Conservation (phyloP, 92 coral and sea anemone genomes). For the Desmophyllum pertusum region DNA sequence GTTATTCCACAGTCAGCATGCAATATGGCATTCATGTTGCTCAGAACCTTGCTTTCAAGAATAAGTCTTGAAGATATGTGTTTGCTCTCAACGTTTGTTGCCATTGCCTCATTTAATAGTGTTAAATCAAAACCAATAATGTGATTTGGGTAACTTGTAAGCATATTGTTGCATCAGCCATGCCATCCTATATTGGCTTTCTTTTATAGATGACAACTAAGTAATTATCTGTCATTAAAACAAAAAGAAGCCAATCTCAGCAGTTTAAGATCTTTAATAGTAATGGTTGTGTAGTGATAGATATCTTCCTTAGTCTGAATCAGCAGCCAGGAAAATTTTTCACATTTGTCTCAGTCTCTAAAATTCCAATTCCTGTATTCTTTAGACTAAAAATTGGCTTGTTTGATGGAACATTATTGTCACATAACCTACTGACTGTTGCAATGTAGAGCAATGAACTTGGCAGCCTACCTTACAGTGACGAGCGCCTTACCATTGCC, state of each 20-base stretch:
- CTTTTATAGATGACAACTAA: not conserved
- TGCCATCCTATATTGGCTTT: not conserved
- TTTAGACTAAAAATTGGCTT: not conserved
- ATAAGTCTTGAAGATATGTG: not conserved
- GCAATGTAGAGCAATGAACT: not conserved
- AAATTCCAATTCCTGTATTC: not conserved
- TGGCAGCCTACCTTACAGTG: not conserved
- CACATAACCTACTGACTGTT: not conserved
- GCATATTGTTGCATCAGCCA: not conserved
- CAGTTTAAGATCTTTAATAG: not conserved
- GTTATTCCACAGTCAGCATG: not conserved
- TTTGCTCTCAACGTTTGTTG: not conserved
- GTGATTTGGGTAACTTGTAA: not conserved
- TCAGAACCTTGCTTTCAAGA: not conserved
- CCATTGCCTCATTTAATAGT: not conserved
- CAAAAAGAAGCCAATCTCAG: not conserved
- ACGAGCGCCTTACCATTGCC: no score
- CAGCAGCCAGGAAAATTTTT: not conserved
- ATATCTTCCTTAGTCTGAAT: not conserved
- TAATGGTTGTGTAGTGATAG: not conserved
- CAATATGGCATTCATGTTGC: not conserved
- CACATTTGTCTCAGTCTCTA: not conserved
- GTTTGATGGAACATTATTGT: not conserved
- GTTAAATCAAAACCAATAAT: not conserved
- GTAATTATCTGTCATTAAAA: slow-evolving; percentile 10